Conservation (phyloP, 1,140 invertebrate species). For the Platyscapa corneri region DNA sequence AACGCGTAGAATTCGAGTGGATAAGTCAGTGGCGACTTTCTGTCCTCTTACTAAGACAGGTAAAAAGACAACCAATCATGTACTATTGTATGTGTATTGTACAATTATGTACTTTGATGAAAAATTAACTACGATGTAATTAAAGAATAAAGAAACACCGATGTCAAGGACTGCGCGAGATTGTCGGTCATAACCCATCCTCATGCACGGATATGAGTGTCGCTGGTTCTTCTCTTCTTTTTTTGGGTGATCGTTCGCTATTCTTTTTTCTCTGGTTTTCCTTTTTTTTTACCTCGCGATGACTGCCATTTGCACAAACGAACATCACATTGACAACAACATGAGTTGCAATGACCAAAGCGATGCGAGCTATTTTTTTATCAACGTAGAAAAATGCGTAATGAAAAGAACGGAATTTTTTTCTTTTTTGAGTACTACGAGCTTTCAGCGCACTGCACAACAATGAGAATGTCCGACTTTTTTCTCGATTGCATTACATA, state of each 20-base stretch:
- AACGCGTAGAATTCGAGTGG: background rate
- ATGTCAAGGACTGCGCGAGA: background rate
- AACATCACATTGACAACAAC: background rate
- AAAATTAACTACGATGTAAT: background rate
- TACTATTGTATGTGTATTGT: too few species aligned
- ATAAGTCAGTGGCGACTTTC: background rate
- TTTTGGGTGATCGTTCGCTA: background rate
- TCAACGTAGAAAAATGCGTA: background rate
- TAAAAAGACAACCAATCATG: conserved; percentile 1
- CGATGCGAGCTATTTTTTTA: background rate
- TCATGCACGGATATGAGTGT: background rate
- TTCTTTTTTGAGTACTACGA: background rate
- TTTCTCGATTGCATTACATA: background rate
- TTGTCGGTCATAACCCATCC: background rate
- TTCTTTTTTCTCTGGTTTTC: background rate
- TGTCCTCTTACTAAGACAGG: background rate
- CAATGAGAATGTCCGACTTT: background rate
- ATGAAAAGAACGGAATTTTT: background rate
- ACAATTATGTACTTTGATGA: background rate
- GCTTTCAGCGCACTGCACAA: background rate
- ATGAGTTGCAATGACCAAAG: background rate
- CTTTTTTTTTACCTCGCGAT: background rate
- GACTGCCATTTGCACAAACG: background rate
- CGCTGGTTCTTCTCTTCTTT: background rate
- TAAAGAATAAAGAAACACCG: background rate